Evolutionary conservation across 2,888 invertebrate species (phyloP), one percentile per base, ranked within the genome.

Genomic region (Eutolmus rufibarbis): DNA sequence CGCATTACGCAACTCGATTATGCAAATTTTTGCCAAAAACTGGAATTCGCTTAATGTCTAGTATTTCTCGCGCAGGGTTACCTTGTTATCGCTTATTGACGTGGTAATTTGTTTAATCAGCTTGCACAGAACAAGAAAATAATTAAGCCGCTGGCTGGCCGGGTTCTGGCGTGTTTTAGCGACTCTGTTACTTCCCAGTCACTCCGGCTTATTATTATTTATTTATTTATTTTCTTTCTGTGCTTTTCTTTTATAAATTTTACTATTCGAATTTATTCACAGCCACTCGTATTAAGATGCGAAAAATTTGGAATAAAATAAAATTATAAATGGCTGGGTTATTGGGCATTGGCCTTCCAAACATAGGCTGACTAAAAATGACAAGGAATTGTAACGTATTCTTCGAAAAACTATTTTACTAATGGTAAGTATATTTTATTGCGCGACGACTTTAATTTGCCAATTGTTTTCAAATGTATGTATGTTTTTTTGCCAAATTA

Each of bases 21-120:
- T 76, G 76, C 76, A 76, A 76, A 76, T 76, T 76, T 19, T 40
- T 37, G 40, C n/a, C 37, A 76, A 76, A 76, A 76, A 76, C 34
- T 76, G 76, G 76, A 76, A 37, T 76, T 76, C 37, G 16, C 40
- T 34, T 40, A 40, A 34, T 76, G n/a, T n/a, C 28, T 66, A 23
- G 66, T 66, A 66, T 66, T 66, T 66, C 51, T 51, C 51, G 51
- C 66, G 66, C 66, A 23, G 66, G 66, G 66, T 66, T 66, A 66
- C 28, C 66, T 66, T 66, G 66, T 66, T 66, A 66, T 76, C 76
- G 37, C 76, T 76, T 76, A 76, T 37, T 76, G 76, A 76, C 76
- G 76, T 76, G 76, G 40, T 76, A 76, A 76, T 76, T 76, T 76
- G 76, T 40, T 76, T 76, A 28, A 76, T 76, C 76, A 76, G 76